Evolutionary conservation across 2,888 invertebrate genomes (phyloP), one percentile per base, ranked within the genome.

Genomic region (Agrypnus murinus): DNA sequence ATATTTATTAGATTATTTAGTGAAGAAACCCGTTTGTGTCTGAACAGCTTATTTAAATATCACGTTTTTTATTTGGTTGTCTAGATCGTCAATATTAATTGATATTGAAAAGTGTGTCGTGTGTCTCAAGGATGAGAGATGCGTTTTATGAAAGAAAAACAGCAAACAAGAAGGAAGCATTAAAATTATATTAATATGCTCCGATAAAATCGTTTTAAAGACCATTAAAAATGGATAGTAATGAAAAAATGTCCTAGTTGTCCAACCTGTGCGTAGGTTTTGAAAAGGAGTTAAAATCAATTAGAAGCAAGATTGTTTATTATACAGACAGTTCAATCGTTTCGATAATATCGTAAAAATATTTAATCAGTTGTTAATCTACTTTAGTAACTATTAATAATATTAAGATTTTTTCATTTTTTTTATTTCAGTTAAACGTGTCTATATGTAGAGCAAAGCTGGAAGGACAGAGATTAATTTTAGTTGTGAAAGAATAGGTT

Each of bases 241-340:
- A 25, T 25, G 5, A 25, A 48, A 48, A 48, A 48, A 48, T 10
- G 48, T 2, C 48, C 48, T n/a, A n/a, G 17, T 48, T 48, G 10
- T 25, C 25, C 8, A 19, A 17, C 8, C 6, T 17, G 8, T 45
- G 17, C 7, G 45, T 8, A 25, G 25, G 25, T 12, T 45, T 45
- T 45, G n/a, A 14, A n/a, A 48, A 25, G 19, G 7, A 25, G 25
- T 25, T 25, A 2, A 14, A 43, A 43, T 43, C 12, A 43, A 43
- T 43, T 43, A 43, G 14, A 17, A 7, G 6, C 6, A 10, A 1
- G 2, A 17, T 25, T 25, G 25, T 25, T 25, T 25, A 25, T 25
- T 25, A 25, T 25, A 3, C 25, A 5, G n/a, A n/a, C n/a, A n/a
- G n/a, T n/a, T 25, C 25, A 25, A 25, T 25, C 25, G 5, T 25